Evolutionary conservation across 2,797 vertebrate genomes (phyloP), one percentile per base, ranked within the genome.

Genomic region (Danio kyathit): DNA sequence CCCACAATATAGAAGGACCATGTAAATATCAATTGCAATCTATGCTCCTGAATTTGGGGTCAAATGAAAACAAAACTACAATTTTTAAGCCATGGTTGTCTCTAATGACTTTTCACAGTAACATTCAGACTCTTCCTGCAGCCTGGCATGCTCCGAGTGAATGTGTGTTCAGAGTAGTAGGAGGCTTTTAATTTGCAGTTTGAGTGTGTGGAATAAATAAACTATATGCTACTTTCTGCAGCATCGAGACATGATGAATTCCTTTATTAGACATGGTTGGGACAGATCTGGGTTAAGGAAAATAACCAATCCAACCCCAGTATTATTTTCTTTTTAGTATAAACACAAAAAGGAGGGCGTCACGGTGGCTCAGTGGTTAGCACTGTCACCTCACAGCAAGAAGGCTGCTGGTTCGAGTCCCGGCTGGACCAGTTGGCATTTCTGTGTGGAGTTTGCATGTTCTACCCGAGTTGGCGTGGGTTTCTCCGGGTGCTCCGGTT

Each of bases 161-260:
- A 48, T 59, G 29, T 65, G 48, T 59, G 52, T 38, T 70, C 7
- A 57, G 76, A 44, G 54, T 59, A 7, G 43, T 76, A 78, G 76
- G 59, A 59, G 10, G 7, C 19, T 49, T 5, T 76, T 67, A 69
- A 29, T 49, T 52, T 49, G 52, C 52, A 49, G 51, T 48, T 44
- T 21, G 19, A 38, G 52, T 59, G 64, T 59, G 52, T 66, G 7
- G 51, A 46, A 76, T 76, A n/a, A 78, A 60, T 51, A 21, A 51
- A 9, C 40, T 12, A 43, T 48, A 48, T 59, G 19, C 46, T 52
- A 61, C 60, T 56, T 7, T 66, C 63, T 66, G 49, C 52, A 66
- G 38, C 48, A 65, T 11, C 5, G 40, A 64, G 67, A 69, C 52
- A 40, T 51, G 54, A 40, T 51, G 54, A 12, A 49, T 76, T 7